Percentiles rank a stretch among this genome's conserved stretches.
phyloP scores from a whole-genome alignment of 53 echinoderm and acorn worm genomes.

The Antedon mediterranea region DNA sequence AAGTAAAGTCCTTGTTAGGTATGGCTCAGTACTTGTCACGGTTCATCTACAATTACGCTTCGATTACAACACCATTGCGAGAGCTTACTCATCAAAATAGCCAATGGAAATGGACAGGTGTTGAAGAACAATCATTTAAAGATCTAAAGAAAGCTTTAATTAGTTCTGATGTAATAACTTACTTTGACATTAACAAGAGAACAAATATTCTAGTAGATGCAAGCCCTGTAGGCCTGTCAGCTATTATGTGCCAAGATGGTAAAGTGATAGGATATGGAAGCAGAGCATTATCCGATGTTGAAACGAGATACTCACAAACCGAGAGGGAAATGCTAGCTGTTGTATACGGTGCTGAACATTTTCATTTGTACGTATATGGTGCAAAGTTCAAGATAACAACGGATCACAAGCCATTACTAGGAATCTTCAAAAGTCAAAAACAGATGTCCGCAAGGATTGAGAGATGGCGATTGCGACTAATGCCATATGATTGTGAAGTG shows the following conservation, averaged over 20 bases:
- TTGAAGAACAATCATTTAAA: slow-evolving; percentile 6
- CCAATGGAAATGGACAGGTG: slow-evolving; percentile 32
- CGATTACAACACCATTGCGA: slow-evolving; percentile 28
- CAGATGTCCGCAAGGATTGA: no score
- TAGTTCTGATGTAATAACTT: slow-evolving; percentile 28
- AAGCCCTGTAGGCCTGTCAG: slow-evolving; percentile 36
- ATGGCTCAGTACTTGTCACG: slow-evolving; percentile 27
- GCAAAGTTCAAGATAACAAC: not conserved
- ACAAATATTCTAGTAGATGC: slow-evolving; percentile 38
- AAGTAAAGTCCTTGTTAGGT: slow-evolving; percentile 35
- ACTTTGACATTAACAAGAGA: slow-evolving; percentile 25
- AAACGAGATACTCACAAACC: slow-evolving; percentile 42
- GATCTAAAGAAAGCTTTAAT: slow-evolving; percentile 21
- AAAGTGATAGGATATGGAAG: slow-evolving; percentile 28
- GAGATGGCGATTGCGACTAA: no score
- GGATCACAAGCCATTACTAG: slow-evolving; percentile 1
- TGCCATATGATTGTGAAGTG: slow-evolving; percentile 42
- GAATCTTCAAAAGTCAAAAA: no score
- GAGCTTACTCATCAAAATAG: slow-evolving; percentile 27
- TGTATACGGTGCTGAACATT: slow-evolving; percentile 11
- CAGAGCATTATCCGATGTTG: slow-evolving; percentile 35
- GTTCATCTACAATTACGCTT: slow-evolving; percentile 48
- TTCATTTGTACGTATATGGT: slow-evolving; percentile 4
- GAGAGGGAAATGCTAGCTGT: slow-evolving; percentile 47
- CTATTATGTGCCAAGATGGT: slow-evolving; percentile 40